phyloP scores from a whole-genome alignment of 1,140 invertebrate genomes.

The Triops cancriformis region DNA sequence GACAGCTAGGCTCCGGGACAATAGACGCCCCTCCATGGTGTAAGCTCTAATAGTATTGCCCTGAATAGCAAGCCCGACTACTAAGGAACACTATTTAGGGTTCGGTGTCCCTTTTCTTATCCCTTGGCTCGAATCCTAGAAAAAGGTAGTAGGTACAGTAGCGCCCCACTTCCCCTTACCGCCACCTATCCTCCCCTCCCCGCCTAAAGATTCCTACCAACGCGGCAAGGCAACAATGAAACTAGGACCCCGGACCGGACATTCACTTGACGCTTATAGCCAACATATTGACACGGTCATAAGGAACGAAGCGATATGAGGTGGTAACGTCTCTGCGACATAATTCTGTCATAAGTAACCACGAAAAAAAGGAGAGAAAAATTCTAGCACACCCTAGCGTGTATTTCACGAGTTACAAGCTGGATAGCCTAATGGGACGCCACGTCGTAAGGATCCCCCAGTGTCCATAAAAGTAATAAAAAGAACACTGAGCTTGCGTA shows the following conservation, averaged over 20 bases:
- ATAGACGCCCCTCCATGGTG: neutral
- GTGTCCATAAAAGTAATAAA: too few species aligned
- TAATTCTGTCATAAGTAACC: neutral
- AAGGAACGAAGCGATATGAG: neutral
- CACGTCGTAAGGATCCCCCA: neutral
- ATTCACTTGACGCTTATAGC: neutral
- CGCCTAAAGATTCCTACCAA: too few species aligned
- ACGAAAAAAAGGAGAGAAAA: neutral
- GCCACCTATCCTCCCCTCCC: too few species aligned
- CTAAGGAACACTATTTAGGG: neutral
- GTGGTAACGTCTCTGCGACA: neutral
- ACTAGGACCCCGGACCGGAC: neutral
- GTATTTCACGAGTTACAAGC: neutral
- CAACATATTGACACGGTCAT: neutral
- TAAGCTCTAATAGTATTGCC: conserved; percentile 8
- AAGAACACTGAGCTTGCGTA: neutral
- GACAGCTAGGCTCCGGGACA: neutral
- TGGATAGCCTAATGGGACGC: neutral
- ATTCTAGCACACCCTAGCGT: neutral
- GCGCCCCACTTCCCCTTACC: neutral
- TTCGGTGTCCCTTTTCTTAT: neutral
- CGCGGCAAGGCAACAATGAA: neutral
- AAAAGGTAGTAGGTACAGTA: neutral
- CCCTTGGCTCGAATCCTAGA: neutral
- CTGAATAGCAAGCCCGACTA: neutral